Evolutionary conservation across 2,113 vertebrate genomes (phyloP).

Genomic region (Marmota flaviventris): DNA sequence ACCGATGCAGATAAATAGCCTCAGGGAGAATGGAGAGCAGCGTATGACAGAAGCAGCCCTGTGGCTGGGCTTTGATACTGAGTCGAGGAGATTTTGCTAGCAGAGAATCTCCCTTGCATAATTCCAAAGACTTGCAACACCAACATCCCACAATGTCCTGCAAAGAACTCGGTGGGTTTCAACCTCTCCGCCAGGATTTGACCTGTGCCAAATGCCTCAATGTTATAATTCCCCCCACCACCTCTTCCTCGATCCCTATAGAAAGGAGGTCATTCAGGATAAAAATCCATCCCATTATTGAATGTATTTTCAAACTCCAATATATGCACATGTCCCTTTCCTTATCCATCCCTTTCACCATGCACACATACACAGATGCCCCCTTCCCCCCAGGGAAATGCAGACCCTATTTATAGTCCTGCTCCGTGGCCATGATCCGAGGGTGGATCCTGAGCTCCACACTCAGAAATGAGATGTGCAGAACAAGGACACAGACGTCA

Average conservation of each 20-base stretch:
- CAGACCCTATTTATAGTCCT: not conserved
- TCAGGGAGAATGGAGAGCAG: not conserved
- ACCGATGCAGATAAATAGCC: not conserved
- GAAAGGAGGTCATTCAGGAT: not conserved
- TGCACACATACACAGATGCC: not conserved
- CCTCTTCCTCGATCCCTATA: not conserved
- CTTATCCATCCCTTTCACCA: too few relatives aligned
- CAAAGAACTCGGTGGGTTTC: not conserved
- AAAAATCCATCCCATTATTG: not conserved
- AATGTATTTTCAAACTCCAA: not conserved
- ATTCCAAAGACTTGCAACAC: not conserved
- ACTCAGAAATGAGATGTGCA: too few relatives aligned
- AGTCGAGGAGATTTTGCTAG: not conserved
- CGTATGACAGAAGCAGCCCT: not conserved
- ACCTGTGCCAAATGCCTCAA: accelerated
- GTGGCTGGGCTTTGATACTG: not conserved
- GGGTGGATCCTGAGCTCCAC: too few relatives aligned
- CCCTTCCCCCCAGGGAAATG: not conserved
- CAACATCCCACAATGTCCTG: not conserved
- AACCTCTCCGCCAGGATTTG: not conserved
- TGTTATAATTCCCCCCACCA: not conserved
- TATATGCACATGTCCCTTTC: accelerated
- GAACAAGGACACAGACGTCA: too few relatives aligned
- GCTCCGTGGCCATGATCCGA: accelerated
- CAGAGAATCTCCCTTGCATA: not conserved